Percentiles rank a stretch among this genome's conserved stretches.
These are phyloP conservation scores for Dasysyrphus tricinctus DNA, from an alignment of 2,888 invertebrate species.

Conservation along the genomic window DNA sequence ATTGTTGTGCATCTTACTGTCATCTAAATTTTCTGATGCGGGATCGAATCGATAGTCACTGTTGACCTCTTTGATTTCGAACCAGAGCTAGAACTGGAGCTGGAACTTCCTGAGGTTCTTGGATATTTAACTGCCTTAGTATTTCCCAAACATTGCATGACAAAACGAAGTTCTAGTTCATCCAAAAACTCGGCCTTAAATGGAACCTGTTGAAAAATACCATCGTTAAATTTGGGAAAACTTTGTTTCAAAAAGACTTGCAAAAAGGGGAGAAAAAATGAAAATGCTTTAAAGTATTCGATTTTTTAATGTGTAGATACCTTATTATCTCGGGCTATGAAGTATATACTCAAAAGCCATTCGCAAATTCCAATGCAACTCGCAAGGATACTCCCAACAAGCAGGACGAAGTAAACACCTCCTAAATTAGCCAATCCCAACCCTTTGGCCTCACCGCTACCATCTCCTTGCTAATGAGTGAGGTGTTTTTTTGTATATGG, in stretches of 20 bases:
- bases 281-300: slow-evolving; percentile 23
- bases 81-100: slow-evolving; percentile 73
- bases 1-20: slow-evolving; percentile 67
- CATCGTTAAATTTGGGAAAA: neutral
- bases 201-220: slow-evolving; percentile 84
- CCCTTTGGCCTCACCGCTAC: slow-evolving; percentile 83
- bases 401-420: slow-evolving; percentile 87
- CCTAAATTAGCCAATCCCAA: slow-evolving; percentile 87
- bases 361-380: slow-evolving; percentile 81
- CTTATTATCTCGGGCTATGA: slow-evolving; percentile 80
- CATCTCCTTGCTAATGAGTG: slow-evolving; percentile 77
- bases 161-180: slow-evolving; percentile 90
- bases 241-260: neutral
- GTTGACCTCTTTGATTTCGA: slow-evolving; percentile 78
- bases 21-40: slow-evolving; percentile 75
- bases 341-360: slow-evolving; percentile 80
- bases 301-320: slow-evolving; percentile 75
- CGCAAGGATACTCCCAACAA: slow-evolving; percentile 84
- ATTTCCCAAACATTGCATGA: slow-evolving; percentile 88
- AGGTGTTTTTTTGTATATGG: slow-evolving; percentile 12
- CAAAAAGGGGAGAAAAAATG: neutral
- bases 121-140: slow-evolving; percentile 88
- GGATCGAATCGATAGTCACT: slow-evolving; percentile 79
- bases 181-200: slow-evolving; percentile 88
- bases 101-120: slow-evolving; percentile 78